Percentiles rank a stretch among this genome's conserved stretches.
Evolutionary conservation across 2,797 vertebrate species (phyloP).

Genomic region (Atherinosoma microstoma): DNA sequence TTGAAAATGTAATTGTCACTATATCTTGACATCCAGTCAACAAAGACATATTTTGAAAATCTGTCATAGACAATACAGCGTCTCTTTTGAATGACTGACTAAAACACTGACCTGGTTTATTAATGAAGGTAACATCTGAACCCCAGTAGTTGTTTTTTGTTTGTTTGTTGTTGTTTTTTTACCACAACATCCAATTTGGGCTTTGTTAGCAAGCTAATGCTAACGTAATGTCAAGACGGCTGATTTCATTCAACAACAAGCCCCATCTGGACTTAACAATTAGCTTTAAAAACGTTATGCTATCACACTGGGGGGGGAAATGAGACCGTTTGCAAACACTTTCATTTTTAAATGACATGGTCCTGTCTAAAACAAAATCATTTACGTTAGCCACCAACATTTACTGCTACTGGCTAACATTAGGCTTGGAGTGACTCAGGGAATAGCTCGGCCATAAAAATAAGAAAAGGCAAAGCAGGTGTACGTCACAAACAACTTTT

Average conservation of each 20-base stretch:
- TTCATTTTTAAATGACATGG: background rate
- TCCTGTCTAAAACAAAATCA: background rate
- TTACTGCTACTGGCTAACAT: conserved; percentile 58
- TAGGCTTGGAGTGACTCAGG: conserved; percentile 65
- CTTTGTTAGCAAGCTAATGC: conserved; percentile 48
- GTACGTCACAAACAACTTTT: background rate
- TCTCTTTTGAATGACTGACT: background rate
- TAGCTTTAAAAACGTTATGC: accelerated
- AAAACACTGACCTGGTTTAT: background rate
- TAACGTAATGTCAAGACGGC: conserved; percentile 19
- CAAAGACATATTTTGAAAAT: background rate
- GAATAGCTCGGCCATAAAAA: conserved; percentile 19
- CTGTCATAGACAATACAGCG: background rate
- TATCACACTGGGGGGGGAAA: background rate
- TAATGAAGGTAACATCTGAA: background rate
- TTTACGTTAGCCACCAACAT: conserved; percentile 57
- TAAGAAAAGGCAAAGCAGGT: background rate
- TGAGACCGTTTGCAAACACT: accelerated
- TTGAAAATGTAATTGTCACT: background rate
- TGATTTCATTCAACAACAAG: background rate
- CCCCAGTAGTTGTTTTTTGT: background rate
- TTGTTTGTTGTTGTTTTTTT: no score
- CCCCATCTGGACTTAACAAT: background rate
- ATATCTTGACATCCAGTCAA: background rate
- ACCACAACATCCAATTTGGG: background rate